Base-by-base conservation (phyloP, 2,888 invertebrate species). In the Cantharis flavilabris region DNA sequence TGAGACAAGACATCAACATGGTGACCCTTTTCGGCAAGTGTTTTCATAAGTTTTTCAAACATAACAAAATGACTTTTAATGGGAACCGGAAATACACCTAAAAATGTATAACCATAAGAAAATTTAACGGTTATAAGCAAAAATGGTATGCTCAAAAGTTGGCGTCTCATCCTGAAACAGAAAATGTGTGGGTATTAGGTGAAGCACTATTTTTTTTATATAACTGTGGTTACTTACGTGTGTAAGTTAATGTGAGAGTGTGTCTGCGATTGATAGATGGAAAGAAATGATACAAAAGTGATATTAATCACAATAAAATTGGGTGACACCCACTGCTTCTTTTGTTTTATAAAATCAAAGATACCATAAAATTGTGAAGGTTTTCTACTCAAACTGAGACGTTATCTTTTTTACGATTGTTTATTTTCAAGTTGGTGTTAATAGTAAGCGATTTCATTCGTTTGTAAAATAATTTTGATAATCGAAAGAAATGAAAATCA, bases 11-110 rank as follows among this genome's bases (percentile, higher is more conserved):
- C 92, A 0, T 93, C 94, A 0, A 95, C 86, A 78, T 92, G 89
- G 82, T 95, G 94, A 0, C 94, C 94, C 71, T 91, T 89, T 33
- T 85, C 88, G 0, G 91, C 92, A 73, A 95, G 84, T 81, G 91
- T 92, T 63, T 88, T 89, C 67, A 94, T 84, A 72, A 93, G 89
- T 0, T 91, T 90, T 83, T 90, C 89, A 82, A 92, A 92, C 72
- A 93, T 92, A 23, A 91, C 88, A 82, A 93, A 94, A 85, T 94
- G 94, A 76, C 94, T 95, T 81, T 91, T 92, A 2, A 93, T 93
- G 5, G 91, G 89, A 81, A 93, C 92, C 0, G 92, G 92, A 84
- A 94, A 93, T 76, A 94, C 86, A 16, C 91, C 93, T 33, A 94
- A 87, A 81, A 94, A 92, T 70, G 90, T 90, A 70, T 89, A 89